Conservation (phyloP, 2,113 vertebrate species). For the Crypturellus undulatus region DNA sequence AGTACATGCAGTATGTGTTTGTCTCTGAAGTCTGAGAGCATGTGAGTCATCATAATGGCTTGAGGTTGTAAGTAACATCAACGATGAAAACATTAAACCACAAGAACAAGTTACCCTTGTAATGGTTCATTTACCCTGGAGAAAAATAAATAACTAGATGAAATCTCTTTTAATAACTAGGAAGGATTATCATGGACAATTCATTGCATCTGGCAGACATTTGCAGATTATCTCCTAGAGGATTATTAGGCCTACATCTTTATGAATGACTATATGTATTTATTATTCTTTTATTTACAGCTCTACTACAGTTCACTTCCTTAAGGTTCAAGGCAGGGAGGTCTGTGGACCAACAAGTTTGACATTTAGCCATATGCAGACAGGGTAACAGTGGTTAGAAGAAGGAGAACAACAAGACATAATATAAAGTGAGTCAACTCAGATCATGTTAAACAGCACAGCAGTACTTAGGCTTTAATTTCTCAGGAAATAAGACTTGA, state of each 20-base stretch:
- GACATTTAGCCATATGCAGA: not conserved
- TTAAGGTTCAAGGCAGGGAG: not conserved
- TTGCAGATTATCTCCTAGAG: not conserved
- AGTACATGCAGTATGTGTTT: not conserved
- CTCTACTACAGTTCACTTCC: not conserved
- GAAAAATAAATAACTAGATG: slow-evolving; percentile 29
- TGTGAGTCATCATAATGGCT: slow-evolving; percentile 25
- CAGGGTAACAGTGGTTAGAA: fast-evolving
- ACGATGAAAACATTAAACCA: slow-evolving; percentile 22
- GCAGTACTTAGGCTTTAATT: not conserved
- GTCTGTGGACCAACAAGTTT: not conserved
- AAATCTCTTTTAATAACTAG: slow-evolving; percentile 61
- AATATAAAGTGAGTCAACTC: not conserved
- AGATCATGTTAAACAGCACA: not conserved
- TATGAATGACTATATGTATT: not conserved
- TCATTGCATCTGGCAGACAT: not conserved
- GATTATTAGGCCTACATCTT: not conserved
- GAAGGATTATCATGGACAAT: slow-evolving; percentile 7
- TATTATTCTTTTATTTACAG: not conserved
- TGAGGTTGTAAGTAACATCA: slow-evolving; percentile 17
- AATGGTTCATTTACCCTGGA: slow-evolving; percentile 47
- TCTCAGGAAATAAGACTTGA: not conserved
- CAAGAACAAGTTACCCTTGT: slow-evolving; percentile 4
- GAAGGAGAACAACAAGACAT: not conserved
- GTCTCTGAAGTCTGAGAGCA: not conserved